A percentile compares a stretch with the other conserved stretches of the same genome.
phyloP scores from a whole-genome alignment of 2,797 vertebrate genomes.

The Tapera naevia region DNA sequence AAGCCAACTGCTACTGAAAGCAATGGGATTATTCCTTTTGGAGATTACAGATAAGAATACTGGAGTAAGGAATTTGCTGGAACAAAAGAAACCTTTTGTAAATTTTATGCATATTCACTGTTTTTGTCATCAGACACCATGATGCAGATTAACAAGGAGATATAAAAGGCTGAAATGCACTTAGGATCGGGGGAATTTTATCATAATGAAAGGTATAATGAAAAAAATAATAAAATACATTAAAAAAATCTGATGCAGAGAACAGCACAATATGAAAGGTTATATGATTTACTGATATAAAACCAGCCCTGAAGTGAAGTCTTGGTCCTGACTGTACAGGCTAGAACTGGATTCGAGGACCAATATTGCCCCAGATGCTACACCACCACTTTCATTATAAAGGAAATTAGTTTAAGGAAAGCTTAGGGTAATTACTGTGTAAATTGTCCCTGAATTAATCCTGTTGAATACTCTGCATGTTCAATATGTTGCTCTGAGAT shows the following conservation, averaged over 20 bases:
- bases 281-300: background rate
- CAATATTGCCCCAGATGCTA: background rate
- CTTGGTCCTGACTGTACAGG: background rate
- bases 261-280: background rate
- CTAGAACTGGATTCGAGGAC: rapidly evolving
- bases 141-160: background rate
- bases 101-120: background rate
- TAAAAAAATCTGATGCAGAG: background rate
- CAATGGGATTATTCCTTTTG: background rate
- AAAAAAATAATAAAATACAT: background rate
- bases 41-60: background rate
- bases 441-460: background rate
- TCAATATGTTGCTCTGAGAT: conserved; percentile 2
- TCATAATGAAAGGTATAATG: background rate
- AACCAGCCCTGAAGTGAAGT: background rate
- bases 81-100: background rate
- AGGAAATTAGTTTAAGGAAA: background rate
- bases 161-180: background rate
- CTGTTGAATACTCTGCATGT: background rate
- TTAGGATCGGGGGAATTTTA: background rate
- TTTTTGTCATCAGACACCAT: background rate
- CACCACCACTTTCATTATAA: background rate
- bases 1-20: background rate
- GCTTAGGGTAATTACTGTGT: background rate
- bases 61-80: background rate